These are phyloP conservation scores for Catonia carolina DNA, from an alignment of 2,888 invertebrate genomes.

Conservation along the genomic window DNA sequence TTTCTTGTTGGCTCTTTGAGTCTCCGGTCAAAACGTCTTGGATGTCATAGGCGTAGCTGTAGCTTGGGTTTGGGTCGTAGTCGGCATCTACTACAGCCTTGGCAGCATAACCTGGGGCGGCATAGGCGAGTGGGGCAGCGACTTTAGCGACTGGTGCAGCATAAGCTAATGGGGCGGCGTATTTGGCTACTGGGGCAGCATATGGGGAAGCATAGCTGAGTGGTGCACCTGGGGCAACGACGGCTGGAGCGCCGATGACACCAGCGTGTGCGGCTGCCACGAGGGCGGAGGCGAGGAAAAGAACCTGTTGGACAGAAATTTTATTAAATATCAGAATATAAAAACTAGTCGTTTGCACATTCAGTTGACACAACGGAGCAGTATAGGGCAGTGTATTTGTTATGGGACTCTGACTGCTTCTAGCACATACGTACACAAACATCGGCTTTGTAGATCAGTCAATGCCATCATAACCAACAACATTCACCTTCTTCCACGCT, in stretches of 20 bases:
- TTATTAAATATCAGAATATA: slow-evolving; percentile 9
- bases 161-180: slow-evolving; percentile 40
- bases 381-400: too few species aligned
- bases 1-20: slow-evolving; percentile 35
- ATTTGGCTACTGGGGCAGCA: slow-evolving; percentile 27
- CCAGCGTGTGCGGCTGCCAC: slow-evolving; percentile 38
- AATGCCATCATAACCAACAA: too few species aligned
- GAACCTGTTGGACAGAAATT: slow-evolving; percentile 26
- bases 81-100: slow-evolving; percentile 37
- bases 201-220: slow-evolving; percentile 31
- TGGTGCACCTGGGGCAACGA: slow-evolving; percentile 32
- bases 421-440: too few species aligned
- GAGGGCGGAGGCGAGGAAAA: slow-evolving; percentile 38
- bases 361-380: too few species aligned
- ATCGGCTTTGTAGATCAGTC: too few species aligned
- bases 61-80: slow-evolving; percentile 36
- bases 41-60: slow-evolving; percentile 36
- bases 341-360: neutral
- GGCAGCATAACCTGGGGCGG: slow-evolving; percentile 38
- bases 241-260: slow-evolving; percentile 34
- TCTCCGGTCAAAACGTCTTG: slow-evolving; percentile 36
- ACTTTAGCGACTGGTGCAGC: slow-evolving; percentile 40
- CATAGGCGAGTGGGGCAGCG: slow-evolving; percentile 44
- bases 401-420: too few species aligned
- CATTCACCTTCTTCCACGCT: too few species aligned